Base-by-base conservation (phyloP, 1,140 invertebrate genomes). In the Diorhabda carinulata region DNA sequence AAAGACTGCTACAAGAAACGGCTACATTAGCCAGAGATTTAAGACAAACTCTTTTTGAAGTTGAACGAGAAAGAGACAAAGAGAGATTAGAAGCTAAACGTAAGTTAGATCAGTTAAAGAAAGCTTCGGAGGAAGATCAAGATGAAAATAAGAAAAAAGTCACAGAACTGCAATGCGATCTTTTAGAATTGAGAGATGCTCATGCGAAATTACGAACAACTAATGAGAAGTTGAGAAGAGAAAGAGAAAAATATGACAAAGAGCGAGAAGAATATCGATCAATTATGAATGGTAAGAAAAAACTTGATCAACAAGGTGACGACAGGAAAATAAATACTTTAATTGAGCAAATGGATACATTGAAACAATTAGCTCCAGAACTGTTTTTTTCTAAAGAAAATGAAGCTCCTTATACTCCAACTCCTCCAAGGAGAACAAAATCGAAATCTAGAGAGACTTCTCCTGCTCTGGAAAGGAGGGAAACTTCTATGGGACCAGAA, bases 161-260 rank as follows among this genome's bases (percentile, higher is more conserved):
- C 71, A 83, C 85, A 57, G 86, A 96, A 84, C 79, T 96, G 10
- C 94, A 96, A 81, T 93, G 91, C 76, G 94, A 96, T 83, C 80
- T 96, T 44, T 81, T 96, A 42, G 95, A 97, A 80, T 81, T 96
- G 43, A 84, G 94, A 10, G 94, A 96, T 81, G 94, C 94, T 40
- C 94, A 96, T 79, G 94, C 94, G 4, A 96, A 96, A 80, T 81
- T 97, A 61, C 85, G 94, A 57, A 95, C 93, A n/a, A 93, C 94
- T 57, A 96, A 95, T 78, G 94, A 96, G 73, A 95, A 96, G 78
- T 84, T 96, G 69, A 84, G 93, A 59, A 84, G 93, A 56, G 94
- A 97, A 79, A 93, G 93, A 70, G 93, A 96, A 77, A 85, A 90
- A 3, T 88, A 91, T 73, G 93, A 96, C 74, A 87, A 88, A 71